A percentile compares a stretch with the other conserved stretches of the same genome.
phyloP scores from a whole-genome alignment of 2,797 vertebrate genomes.

The Paramormyrops hopkinsi region DNA sequence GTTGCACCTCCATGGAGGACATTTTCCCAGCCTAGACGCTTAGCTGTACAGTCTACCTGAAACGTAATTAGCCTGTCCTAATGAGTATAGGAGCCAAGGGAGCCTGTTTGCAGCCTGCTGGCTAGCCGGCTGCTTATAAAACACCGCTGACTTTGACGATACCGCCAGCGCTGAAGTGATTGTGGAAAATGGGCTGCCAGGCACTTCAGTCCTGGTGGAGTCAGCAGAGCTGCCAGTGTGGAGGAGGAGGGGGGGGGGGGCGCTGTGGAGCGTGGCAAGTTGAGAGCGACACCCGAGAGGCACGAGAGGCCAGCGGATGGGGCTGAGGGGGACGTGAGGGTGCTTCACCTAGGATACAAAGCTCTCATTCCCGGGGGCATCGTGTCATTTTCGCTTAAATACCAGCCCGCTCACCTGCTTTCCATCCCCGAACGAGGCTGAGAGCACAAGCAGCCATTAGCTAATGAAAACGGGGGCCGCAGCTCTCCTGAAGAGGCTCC shows the following conservation, averaged over 20 bases:
- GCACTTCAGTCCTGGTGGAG: not conserved
- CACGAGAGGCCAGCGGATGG: not conserved
- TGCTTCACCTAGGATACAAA: not conserved
- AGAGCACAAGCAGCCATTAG: conserved; percentile 14
- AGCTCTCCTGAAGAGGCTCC: not conserved
- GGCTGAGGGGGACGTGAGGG: not conserved
- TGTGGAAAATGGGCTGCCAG: not conserved
- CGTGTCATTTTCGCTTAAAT: not conserved
- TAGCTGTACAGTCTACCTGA: conserved; percentile 66
- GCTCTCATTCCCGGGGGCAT: not conserved
- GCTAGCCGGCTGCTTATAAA: not conserved
- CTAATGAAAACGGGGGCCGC: conserved; percentile 1
- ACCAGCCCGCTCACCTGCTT: not conserved
- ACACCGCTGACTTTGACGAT: not conserved
- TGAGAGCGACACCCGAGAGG: not conserved
- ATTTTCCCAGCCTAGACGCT: conserved; percentile 45
- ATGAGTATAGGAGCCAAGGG: conserved; percentile 37
- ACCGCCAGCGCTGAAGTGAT: not conserved
- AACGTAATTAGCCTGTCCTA: conserved; percentile 64
- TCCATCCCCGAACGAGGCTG: not conserved
- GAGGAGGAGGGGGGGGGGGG: not conserved
- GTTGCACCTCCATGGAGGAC: not conserved
- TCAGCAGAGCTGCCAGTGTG: not conserved
- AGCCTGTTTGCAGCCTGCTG: conserved; percentile 39
- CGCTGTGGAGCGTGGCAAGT: not conserved